Percentiles rank a stretch among this genome's conserved stretches.
These are phyloP conservation scores for Hydrolagus affinis DNA, from an alignment of 2,113 vertebrate genomes.

Conservation along the genomic window DNA sequence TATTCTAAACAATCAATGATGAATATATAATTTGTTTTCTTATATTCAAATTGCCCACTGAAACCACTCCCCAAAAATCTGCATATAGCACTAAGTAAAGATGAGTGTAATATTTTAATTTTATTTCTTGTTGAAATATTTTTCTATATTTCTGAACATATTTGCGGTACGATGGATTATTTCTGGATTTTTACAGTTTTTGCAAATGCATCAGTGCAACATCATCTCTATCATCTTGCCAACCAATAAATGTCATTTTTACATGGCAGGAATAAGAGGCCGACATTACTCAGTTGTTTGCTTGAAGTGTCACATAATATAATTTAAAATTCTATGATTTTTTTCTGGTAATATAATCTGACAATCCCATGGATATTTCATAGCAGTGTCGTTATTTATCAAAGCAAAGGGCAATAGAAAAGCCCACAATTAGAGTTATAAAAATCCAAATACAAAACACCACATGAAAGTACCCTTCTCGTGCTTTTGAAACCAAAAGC, in stretches of 20 bases:
- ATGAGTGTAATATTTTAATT: constrained; percentile 46
- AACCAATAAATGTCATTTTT: constrained; percentile 56
- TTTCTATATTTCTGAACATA: constrained; percentile 55
- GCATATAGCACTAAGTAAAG: constrained; percentile 45
- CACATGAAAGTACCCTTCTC: neutral
- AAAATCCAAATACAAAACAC: neutral
- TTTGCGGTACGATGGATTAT: constrained; percentile 68
- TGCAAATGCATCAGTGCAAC: constrained; percentile 52
- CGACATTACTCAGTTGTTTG: constrained; percentile 51
- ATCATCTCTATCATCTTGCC: constrained; percentile 58
- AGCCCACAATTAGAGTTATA: neutral
- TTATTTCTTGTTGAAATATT: constrained; percentile 60
- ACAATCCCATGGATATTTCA: constrained; percentile 33
- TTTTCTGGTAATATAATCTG: constrained; percentile 40
- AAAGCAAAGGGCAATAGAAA: neutral
- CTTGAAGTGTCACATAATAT: constrained; percentile 50
- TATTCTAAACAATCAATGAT: neutral
- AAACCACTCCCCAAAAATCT: constrained; percentile 45
- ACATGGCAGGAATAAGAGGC: constrained; percentile 56
- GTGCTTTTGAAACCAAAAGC: neutral
- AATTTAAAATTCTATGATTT: constrained; percentile 40
- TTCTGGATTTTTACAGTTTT: constrained; percentile 49
- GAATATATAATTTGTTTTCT: neutral
- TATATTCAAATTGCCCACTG: neutral
- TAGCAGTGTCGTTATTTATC: neutral